These are phyloP conservation scores for Philonicus albiceps DNA, from an alignment of 2,888 invertebrate species.

Conservation along the genomic window DNA sequence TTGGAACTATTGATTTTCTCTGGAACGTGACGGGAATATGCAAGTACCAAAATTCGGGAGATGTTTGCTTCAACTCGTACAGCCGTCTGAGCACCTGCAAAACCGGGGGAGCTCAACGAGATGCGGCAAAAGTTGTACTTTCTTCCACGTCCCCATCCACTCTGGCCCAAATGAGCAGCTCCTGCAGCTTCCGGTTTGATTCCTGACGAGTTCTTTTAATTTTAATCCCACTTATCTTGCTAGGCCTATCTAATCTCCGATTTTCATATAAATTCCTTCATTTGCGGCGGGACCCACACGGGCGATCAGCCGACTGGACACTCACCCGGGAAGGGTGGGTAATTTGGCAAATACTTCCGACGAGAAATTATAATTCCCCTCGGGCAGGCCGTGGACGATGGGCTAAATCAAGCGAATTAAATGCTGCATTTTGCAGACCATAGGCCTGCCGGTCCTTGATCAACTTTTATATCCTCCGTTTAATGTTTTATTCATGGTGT, in stretches of 20 bases:
- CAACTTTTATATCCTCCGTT: slow-evolving; percentile 48
- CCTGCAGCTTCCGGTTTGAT: slow-evolving; percentile 30
- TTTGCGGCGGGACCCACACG: slow-evolving; percentile 40
- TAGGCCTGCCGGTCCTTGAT: slow-evolving; percentile 41
- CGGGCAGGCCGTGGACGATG: slow-evolving; percentile 38
- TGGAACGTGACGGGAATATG: slow-evolving; percentile 45
- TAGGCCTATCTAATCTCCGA: slow-evolving; percentile 52
- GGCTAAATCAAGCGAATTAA: slow-evolving; percentile 46
- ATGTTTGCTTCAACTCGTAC: not conserved
- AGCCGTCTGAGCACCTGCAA: slow-evolving; percentile 9
- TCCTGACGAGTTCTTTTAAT: slow-evolving; percentile 30
- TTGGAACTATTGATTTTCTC: slow-evolving; percentile 49
- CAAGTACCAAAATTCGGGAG: not conserved
- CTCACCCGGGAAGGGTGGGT: slow-evolving; percentile 24
- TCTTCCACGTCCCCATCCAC: not conserved
- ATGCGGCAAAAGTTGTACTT: not conserved
- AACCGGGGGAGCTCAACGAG: not conserved
- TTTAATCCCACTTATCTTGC: slow-evolving; percentile 39
- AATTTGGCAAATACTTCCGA: slow-evolving; percentile 34
- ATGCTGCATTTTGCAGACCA: slow-evolving; percentile 42
- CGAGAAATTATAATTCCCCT: slow-evolving; percentile 46
- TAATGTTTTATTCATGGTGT: slow-evolving; percentile 44
- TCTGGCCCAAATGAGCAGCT: not conserved
- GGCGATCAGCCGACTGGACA: not conserved
- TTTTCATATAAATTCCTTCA: slow-evolving; percentile 55